Evolutionary conservation across 2,113 vertebrate genomes (phyloP), one percentile per base, ranked within the genome.

Genomic region (Cairina moschata): DNA sequence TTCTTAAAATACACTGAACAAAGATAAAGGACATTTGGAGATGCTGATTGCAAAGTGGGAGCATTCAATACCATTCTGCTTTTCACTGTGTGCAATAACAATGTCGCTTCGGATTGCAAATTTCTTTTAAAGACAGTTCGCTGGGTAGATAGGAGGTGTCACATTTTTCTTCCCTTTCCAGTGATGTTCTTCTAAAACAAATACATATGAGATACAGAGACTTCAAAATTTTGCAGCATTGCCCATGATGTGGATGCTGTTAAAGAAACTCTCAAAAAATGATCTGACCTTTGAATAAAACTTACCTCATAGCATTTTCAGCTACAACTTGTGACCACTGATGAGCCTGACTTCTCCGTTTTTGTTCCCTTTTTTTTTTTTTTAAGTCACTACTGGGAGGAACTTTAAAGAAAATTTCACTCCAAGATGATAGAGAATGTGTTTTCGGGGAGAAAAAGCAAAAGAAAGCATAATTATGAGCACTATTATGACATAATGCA

Each of bases 51-150:
- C 73, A 46, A 92, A 90, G 83, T 17, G 46, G 83, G 88, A 81
- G 86, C 1, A 32, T 18, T 88, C 1, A 0, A 58, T 29, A 28
- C 26, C 3, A 1, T 18, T 68, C 7, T 31, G 62, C 87, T 85
- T 87, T 9, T 0, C 6, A n/a, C 59, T 0, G 20, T 2, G 32
- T 7, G 32, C 2, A 75, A 36, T n/a, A 71, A 2, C 2, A 2
- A 11, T 36, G 42, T 26, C n/a, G 6, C 46, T 79, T 44, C 17
- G 3, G 5, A 40, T 12, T 16, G 34, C 32, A 55, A 42, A 13
- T 36, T 74, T 32, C 26, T 84, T 42, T 42, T 46, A 62, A 50
- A 68, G 65, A 44, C 31, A 15, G 40, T n/a, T 72, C 67, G 26
- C 31, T 52, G 31, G 52, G 36, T 4, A 29, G 8, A 20, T 22